These are phyloP conservation scores for Zeugodacus cucurbitae DNA, from an alignment of 1,140 invertebrate species.

Conservation along the genomic window DNA sequence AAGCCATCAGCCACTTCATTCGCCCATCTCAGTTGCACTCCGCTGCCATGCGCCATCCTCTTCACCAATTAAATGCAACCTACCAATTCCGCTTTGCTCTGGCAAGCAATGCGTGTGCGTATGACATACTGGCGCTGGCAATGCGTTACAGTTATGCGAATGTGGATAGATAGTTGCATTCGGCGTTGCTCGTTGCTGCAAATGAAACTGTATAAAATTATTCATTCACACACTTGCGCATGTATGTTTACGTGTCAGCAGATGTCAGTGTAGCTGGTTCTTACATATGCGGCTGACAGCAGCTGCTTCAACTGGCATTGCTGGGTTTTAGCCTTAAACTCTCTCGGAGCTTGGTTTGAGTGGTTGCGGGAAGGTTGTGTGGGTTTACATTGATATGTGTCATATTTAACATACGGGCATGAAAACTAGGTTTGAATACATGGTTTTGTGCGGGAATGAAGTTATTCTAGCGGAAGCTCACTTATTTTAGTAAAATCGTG, in stretches of 20 bases:
- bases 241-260: neutral
- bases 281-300: neutral
- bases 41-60: neutral
- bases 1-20: conserved; percentile 15
- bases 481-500: no score
- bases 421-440: no score
- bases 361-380: neutral
- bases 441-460: no score
- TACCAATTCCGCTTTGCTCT: neutral
- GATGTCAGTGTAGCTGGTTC: neutral
- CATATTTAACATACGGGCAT: no score
- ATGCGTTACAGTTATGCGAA: neutral
- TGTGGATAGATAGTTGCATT: neutral
- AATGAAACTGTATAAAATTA: neutral
- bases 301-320: neutral
- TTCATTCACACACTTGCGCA: neutral
- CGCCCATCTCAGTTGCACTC: neutral
- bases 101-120: neutral
- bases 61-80: neutral
- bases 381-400: neutral
- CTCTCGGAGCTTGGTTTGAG: neutral
- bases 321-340: neutral
- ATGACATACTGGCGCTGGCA: neutral
- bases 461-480: no score
- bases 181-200: neutral